Conservation (phyloP, 2,888 invertebrate species). For the Xylocampa areola region DNA sequence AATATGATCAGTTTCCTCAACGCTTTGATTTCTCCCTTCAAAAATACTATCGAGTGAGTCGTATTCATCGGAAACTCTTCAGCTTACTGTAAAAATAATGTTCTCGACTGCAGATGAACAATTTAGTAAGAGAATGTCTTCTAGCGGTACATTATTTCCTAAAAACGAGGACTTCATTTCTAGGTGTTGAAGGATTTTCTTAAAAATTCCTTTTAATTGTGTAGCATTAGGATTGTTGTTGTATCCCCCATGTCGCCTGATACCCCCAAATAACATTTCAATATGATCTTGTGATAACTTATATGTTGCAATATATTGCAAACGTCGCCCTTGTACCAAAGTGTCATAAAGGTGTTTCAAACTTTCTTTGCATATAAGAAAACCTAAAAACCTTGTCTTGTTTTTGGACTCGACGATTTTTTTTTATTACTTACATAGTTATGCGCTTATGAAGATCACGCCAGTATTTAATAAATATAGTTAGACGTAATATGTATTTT, state of each 20-base stretch:
- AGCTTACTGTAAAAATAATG: constrained; percentile 16
- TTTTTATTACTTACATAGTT: constrained; percentile 5
- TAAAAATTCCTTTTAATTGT: constrained; percentile 34
- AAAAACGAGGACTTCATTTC: constrained; percentile 32
- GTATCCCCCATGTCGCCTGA: constrained; percentile 31
- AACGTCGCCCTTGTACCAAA: constrained; percentile 14
- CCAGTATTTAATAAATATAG: constrained; percentile 5
- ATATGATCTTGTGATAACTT: too few species aligned
- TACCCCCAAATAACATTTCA: too few species aligned
- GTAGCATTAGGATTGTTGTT: constrained; percentile 47
- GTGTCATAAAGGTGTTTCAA: constrained; percentile 14
- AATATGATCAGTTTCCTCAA: background rate
- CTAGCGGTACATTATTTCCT: constrained; percentile 34
- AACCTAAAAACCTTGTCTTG: constrained; percentile 19
- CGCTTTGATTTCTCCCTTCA: background rate
- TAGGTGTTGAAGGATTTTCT: constrained; percentile 26
- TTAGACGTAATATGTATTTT: constrained; percentile 1
- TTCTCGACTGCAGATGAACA: constrained; percentile 32
- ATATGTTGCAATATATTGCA: constrained; percentile 29
- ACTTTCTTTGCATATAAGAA: constrained; percentile 15
- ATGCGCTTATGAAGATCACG: constrained; percentile 1
- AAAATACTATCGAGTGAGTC: background rate
- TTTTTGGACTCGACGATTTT: constrained; percentile 5
- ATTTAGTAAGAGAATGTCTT: constrained; percentile 26
- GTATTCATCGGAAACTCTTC: constrained; percentile 10